Evolutionary conservation across 2,888 invertebrate genomes (phyloP), one percentile per base, ranked within the genome.

Genomic region (Theretra japonica): DNA sequence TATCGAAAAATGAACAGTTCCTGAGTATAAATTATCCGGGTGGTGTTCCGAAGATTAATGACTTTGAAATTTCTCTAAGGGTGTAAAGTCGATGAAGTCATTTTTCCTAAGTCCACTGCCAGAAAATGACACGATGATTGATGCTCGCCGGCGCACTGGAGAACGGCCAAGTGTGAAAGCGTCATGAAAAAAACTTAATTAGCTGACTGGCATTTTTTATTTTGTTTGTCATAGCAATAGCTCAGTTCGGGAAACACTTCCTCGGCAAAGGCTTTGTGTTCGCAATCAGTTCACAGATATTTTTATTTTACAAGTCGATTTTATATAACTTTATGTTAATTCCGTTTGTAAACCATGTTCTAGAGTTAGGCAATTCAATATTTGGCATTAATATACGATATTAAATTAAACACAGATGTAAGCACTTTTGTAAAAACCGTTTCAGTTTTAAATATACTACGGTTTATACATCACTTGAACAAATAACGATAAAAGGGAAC

Each of bases 81-180:
- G 88, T 89, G 83, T 87, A 86, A 88, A 92, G 87, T 89, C 88
- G 88, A 91, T 90, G 88, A 88, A 91, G 92, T 86, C 85, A 91
- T 92, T 91, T 91, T 92, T 91, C 88, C 83, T 82, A 86, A 89
- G 88, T 90, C 88, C 86, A 88, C 87, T 86, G 87, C 84, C 86
- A 88, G 88, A 90, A 90, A 90, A 91, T 91, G 91, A 91, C 90
- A 88, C 74, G 75, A 88, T 89, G 91, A 92, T 91, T 91, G 89
- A 92, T 91, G 86, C 76, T 83, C 79, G 74, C 77, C 75, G 77
- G 79, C 77, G 82, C 79, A 80, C 76, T 74, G 74, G 77, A 73
- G 76, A 79, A 81, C 78, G 79, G 84, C 79, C 83, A 85, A 83
- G 82, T 82, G 83, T 80, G 77, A 87, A 83, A 76, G 73, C 69